Conservation (phyloP, 1,140 invertebrate genomes). For the Drosophila lacteicornis region DNA sequence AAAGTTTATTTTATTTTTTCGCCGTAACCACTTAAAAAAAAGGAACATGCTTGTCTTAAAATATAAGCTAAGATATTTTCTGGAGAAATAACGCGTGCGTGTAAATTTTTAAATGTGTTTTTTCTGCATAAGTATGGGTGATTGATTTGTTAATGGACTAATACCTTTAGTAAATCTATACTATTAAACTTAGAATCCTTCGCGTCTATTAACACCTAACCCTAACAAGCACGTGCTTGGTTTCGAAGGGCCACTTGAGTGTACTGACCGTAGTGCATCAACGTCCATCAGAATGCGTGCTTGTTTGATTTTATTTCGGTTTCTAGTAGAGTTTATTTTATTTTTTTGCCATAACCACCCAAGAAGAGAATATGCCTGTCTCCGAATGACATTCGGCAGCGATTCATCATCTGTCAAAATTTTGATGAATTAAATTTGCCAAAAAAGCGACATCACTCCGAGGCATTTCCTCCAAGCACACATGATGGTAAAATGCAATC, state of each 20-base stretch:
- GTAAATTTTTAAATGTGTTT: no score
- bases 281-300: no score
- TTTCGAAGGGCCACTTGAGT: no score
- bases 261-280: no score
- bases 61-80: no score
- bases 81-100: no score
- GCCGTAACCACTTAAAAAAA: not conserved
- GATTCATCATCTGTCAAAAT: constrained; percentile 30
- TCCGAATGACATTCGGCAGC: not conserved
- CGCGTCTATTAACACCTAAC: no score
- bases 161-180: no score
- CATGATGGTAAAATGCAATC: not conserved
- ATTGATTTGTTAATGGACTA: no score
- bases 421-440: constrained; percentile 30
- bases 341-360: not conserved
- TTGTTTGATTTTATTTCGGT: not conserved
- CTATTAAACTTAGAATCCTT: no score
- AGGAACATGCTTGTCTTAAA: not conserved
- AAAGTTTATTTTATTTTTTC: not conserved
- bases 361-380: not conserved
- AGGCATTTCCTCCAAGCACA: constrained; percentile 1
- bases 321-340: not conserved
- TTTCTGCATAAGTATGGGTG: no score
- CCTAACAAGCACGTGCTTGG: no score
- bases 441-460: constrained; percentile 10